Evolutionary conservation across 2,888 invertebrate genomes (phyloP), one percentile per base, ranked within the genome.

Genomic region (Drosophila mettleri): DNA sequence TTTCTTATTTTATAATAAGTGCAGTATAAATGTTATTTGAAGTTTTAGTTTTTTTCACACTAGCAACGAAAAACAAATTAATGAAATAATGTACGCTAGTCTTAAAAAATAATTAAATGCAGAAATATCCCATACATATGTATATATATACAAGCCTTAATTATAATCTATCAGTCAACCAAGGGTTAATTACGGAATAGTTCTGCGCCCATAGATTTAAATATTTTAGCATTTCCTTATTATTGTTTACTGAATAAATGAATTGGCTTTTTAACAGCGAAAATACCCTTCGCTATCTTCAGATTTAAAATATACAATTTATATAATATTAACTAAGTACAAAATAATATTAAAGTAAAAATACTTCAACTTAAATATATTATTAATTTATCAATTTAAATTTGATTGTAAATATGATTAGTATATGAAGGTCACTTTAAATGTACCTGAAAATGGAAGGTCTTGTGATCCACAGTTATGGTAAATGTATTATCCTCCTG

Each of bases 401-500:
- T 31, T 4, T n/a, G 6, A 10, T 6, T 20, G 5, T 12, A 20
- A n/a, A 4, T 9, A n/a, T 5, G 16, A n/a, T 12, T n/a, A n/a
- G n/a, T 9, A n/a, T 24, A n/a, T 43, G 9, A 8, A 8, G 1
- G 5, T 9, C 9, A 12, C 3, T 0, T 7, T 7, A 12, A 2
- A 20, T 20, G 86, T 81, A 94, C 94, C 94, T 99, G 99, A 92
- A 99, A 98, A 93, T 99, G 99, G 93, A 99, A 99, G 14, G 98
- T 98, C 93, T 99, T 99, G 88, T 98, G 98, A 93, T 99, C 99
- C 52, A 99, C 99, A 6, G 98, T 99, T 89, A 99, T 98, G 51
- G 99, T 99, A 93, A 99, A 99, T 6, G 99, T 99, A 90, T 98
- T 98, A 93, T 99, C 99, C 92, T 99, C 99, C 92, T 99, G 99